phyloP scores from a whole-genome alignment of 1,140 invertebrate species.

The Oncopodura yosiiana region DNA sequence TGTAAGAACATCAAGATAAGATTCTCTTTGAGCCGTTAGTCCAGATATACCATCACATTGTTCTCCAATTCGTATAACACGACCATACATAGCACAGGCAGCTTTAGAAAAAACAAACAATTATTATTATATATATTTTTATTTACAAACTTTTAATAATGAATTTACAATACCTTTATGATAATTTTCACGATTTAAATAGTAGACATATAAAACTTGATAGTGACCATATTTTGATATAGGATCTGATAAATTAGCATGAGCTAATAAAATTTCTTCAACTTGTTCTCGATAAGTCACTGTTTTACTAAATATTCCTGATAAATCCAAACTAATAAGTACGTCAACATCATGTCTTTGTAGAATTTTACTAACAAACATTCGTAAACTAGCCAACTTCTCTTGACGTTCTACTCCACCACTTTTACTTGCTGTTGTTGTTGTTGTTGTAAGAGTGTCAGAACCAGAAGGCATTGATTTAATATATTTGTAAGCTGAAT shows the following conservation, averaged over 20 bases:
- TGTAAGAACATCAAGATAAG: constrained; percentile 31
- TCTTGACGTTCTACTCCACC: constrained; percentile 12
- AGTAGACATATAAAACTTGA: constrained; percentile 31
- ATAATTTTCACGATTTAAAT: constrained; percentile 23
- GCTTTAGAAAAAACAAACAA: constrained; percentile 13
- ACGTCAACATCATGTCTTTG: constrained; percentile 21
- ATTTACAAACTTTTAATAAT: neutral
- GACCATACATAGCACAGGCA: constrained; percentile 23
- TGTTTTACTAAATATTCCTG: constrained; percentile 13
- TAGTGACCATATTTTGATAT: constrained; percentile 24
- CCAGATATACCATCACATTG: constrained; percentile 23
- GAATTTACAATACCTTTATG: constrained; percentile 24
- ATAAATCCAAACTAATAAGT: constrained; percentile 20
- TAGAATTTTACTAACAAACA: constrained; percentile 19
- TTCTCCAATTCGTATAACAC: constrained; percentile 26
- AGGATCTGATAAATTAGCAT: constrained; percentile 30
- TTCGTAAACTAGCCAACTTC: constrained; percentile 22
- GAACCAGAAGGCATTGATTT: constrained; percentile 14
- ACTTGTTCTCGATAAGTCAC: constrained; percentile 21
- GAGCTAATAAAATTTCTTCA: constrained; percentile 25
- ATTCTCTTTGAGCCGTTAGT: constrained; percentile 22
- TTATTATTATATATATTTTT: neutral
- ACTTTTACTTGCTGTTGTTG: neutral
- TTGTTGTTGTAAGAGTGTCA: too few relatives aligned
- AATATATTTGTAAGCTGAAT: constrained; percentile 25